phyloP scores from a whole-genome alignment of 2,888 invertebrate species.

The Orchestes rusci region DNA sequence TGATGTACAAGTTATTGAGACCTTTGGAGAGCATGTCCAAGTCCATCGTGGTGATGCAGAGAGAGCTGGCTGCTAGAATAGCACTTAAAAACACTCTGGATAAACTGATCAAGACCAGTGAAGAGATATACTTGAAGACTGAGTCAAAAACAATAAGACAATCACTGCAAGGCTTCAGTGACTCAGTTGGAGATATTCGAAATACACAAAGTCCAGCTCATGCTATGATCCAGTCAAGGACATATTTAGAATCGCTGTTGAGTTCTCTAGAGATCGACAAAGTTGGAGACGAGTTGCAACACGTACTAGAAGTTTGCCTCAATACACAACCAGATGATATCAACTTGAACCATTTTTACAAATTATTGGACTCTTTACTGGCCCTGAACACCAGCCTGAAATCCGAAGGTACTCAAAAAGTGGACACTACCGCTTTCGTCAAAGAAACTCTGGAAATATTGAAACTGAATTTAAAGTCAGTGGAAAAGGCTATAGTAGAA shows the following conservation, averaged over 20 bases:
- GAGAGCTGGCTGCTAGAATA: conserved; percentile 28
- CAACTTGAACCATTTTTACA: conserved; percentile 15
- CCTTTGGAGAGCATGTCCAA: conserved; percentile 39
- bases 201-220: conserved; percentile 9
- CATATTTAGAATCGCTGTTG: conserved; percentile 6
- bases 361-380: conserved; percentile 8
- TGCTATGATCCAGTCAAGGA: conserved; percentile 7
- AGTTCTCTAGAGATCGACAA: not conserved
- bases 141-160: conserved; percentile 8
- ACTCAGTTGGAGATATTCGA: conserved; percentile 5
- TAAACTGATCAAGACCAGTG: conserved; percentile 22
- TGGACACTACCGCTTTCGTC: not conserved
- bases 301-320: conserved; percentile 10
- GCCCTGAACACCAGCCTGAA: not conserved
- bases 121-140: conserved; percentile 5
- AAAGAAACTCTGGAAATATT: conserved; percentile 23
- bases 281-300: not conserved
- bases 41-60: conserved; percentile 37
- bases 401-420: not conserved
- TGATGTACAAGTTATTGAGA: conserved; percentile 36
- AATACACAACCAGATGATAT: conserved; percentile 14
- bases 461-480: conserved; percentile 23
- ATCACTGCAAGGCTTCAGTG: conserved; percentile 10
- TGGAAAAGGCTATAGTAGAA: conserved; percentile 26
- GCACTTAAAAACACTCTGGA: conserved; percentile 24